Base-by-base conservation (phyloP, 2,888 invertebrate genomes). In the Hemaris fuciformis region DNA sequence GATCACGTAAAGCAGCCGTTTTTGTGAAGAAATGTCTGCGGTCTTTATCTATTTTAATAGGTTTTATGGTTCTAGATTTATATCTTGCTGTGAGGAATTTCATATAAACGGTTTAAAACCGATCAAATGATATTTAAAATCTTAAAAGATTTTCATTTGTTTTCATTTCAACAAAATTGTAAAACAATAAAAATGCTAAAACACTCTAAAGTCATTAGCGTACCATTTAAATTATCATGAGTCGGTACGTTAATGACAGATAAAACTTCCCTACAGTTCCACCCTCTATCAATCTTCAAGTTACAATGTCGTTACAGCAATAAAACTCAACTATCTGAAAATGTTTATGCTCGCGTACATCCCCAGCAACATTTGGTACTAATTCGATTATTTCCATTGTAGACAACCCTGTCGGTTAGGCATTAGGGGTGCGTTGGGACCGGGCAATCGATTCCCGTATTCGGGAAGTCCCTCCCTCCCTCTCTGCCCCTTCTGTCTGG, bases 371-470 rank as follows among this genome's bases (percentile, higher is more conserved):
- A 64, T 53, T 53, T 63, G 63, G 64, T 66, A 69, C 65, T 74
- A 72, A 79, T 75, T 72, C 45, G 66, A 72, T 75, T 68, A 74
- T 71, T 65, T 68, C 65, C 66, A 66, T 64, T 31, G 63, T 67
- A 73, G 74, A 74, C 84, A 84, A 66, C 86, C 87, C 84, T 83
- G 77, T 66, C 74, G 69, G 75, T 80, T 82, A 81, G 81, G 77
- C 74, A 83, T 84, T 80, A 83, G 82, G 89, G 87, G 88, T 84
- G 87, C 74, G 77, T 68, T 64, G 73, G 53, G 43, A 80, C 76
- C 77, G 68, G 81, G 74, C 85, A 87, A 91, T 91, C 90, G 90
- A 91, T 91, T 85, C 77, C 68, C 74, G 79, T 80, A 88, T 88
- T 88, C 84, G 83, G 89, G 82, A 84, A 83, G 79, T 80, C 67